Evolutionary conservation across 2,113 vertebrate genomes (phyloP), one percentile per base, ranked within the genome.

Genomic region (Sinosuthora webbiana): DNA sequence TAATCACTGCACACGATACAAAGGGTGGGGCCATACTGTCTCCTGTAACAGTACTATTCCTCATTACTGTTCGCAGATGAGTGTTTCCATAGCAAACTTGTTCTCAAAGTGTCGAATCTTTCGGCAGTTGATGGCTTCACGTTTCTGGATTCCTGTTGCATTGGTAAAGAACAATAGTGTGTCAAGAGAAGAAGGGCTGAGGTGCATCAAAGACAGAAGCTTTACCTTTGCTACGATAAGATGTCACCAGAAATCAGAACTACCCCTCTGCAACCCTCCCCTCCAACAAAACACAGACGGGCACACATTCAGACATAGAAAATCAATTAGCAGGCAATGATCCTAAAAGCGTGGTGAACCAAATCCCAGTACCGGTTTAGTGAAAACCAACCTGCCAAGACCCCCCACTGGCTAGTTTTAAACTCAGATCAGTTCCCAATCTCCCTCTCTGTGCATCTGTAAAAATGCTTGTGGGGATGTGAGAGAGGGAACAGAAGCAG

Each of bases 31-130:
- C 93, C 97, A 97, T 95, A 97, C 73, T 95, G 93, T 94, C 93
- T 97, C 94, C 89, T 11, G 63, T 79, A 97, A 85, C 70, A 80
- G 73, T 42, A 80, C 16, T 45, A 6, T 52, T 96, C 67, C 86
- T 94, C 91, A 91, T 97, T 97, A 98, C 69, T 95, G 94, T 96
- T 99, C 98, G 87, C 99, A 99, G 98, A 99, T 99, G 92, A 96
- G 70, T 0, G 99, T 99, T 95, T 99, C 98, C 97, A 99, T 97
- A 39, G 98, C 99, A 97, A 98, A 98, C 89, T 75, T 97, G 97
- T 97, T 99, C 96, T 98, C 99, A 91, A 99, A 99, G 97, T 99
- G 99, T 89, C 98, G 98, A 79, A 99, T 99, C 93, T 98, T 99
- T 95, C 81, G 94, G 97, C 99, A 99, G 73, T 98, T 94, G 22